A percentile compares a stretch with the other conserved stretches of the same genome.
Conservation (phyloP, 2,113 vertebrate species). For the Myxocyprinus asiaticus region DNA sequence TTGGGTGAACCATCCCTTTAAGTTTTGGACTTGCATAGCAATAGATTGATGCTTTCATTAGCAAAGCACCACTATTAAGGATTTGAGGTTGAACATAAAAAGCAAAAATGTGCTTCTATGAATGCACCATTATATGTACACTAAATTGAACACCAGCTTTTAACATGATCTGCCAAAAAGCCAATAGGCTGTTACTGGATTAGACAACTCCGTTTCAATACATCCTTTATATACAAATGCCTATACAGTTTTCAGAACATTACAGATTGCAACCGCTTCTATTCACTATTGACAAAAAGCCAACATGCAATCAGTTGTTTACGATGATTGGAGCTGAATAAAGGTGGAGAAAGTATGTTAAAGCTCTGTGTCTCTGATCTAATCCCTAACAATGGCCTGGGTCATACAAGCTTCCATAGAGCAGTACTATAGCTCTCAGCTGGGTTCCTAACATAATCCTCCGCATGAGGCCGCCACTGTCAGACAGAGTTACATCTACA, state of each 20-base stretch:
- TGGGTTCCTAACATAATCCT: conserved; percentile 21
- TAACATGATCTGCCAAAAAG: no score
- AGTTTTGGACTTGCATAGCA: no score
- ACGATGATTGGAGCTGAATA: conserved; percentile 16
- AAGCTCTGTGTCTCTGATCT: conserved; percentile 30
- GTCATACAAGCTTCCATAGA: conserved; percentile 16
- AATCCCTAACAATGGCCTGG: conserved; percentile 25
- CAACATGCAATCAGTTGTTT: conserved; percentile 21
- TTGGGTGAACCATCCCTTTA: no score
- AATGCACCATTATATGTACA: no score
- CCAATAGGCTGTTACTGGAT: no score
- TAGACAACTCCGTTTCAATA: no score
- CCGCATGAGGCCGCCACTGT: not conserved
- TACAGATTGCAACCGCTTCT: not conserved
- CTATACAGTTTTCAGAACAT: not conserved
- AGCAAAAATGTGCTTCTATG: no score
- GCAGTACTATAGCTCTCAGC: conserved; percentile 7
- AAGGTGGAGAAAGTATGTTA: conserved; percentile 33
- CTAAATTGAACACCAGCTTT: no score
- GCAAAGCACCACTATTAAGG: no score
- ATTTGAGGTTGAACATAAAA: no score
- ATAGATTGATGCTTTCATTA: no score
- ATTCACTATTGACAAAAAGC: not conserved
- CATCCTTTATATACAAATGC: not conserved
- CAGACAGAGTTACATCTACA: conserved; percentile 20